Base-by-base conservation (phyloP, 2,888 invertebrate genomes). In the Idaea aversata region DNA sequence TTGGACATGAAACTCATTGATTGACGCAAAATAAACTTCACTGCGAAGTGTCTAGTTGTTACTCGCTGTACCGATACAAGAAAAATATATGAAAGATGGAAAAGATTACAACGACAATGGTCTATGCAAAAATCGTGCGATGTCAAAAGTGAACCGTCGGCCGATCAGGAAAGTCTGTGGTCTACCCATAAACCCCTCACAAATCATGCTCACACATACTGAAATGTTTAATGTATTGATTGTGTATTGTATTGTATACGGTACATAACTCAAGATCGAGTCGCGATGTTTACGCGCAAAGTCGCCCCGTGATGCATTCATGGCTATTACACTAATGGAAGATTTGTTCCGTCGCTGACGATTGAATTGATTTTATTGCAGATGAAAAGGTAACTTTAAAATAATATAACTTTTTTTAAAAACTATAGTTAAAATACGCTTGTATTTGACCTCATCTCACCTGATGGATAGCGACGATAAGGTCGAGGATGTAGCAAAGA, bases 171-270 rank as follows among this genome's bases (percentile, higher is more conserved):
- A 10, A 7, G 10, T 47, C 13, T 47, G 4, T 5, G 10, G 47
- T 13, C 47, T 47, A 13, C 47, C 47, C 7, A 13, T 7, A 47
- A 47, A 10, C 47, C 10, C 47, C 47, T 47, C 47, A 65, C 61
- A 66, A 65, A 65, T 65, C 63, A 47, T 47, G 13, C 13, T 47
- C 47, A 13, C 47, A 57, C 79, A 84, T 84, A 82, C 80, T 82
- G 84, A 86, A 87, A 90, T 89, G 88, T 88, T 90, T 90, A 91
- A 47, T 47, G 47, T 47, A 47, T 91, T 91, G 91, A 91, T 90
- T 85, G 81, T 83, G 80, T 85, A 88, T 90, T 83, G 80, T 85
- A 88, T 90, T 91, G 90, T 91, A 68, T 69, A 59, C 66, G 67
- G 72, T 70, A 66, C 83, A 87, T 91, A 90, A 90, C 71, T 91